Evolutionary conservation across 2,888 invertebrate genomes (phyloP).

Genomic region (Teleiodes luculella): DNA sequence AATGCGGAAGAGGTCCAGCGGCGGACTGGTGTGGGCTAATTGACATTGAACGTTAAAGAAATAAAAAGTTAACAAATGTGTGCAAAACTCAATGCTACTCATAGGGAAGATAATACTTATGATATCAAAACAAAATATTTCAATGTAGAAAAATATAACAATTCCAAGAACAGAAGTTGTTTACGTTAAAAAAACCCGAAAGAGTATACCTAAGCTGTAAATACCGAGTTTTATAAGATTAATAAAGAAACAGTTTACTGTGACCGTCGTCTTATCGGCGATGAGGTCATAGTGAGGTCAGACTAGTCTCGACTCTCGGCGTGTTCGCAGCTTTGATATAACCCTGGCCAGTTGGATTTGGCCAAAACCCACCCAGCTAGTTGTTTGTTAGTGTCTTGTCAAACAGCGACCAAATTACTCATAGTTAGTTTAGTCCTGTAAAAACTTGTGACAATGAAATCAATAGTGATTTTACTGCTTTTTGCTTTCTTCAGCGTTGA

Average conservation of each 20-base stretch:
- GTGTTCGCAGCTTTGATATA: not conserved
- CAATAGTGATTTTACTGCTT: constrained; percentile 43
- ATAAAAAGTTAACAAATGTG: too few relatives aligned
- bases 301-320: constrained; percentile 7
- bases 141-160: too few relatives aligned
- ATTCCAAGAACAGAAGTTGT: too few relatives aligned
- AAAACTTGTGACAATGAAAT: constrained; percentile 47
- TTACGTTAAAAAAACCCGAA: too few relatives aligned
- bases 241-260: constrained; percentile 5
- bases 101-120: too few relatives aligned
- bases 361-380: constrained; percentile 8
- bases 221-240: not conserved
- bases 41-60: too few relatives aligned
- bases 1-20: too few relatives aligned
- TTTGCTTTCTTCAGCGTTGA: constrained; percentile 50
- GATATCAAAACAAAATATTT: too few relatives aligned
- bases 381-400: not conserved
- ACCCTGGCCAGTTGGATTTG: not conserved
- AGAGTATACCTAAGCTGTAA: too few relatives aligned
- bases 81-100: too few relatives aligned
- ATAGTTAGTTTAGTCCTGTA: not conserved
- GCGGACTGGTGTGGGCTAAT: too few relatives aligned
- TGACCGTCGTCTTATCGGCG: constrained; percentile 8
- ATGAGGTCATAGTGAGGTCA: constrained; percentile 16
- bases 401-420: not conserved